These are phyloP conservation scores for Cotesia vestalis DNA, from an alignment of 1,140 invertebrate species.

Conservation along the genomic window DNA sequence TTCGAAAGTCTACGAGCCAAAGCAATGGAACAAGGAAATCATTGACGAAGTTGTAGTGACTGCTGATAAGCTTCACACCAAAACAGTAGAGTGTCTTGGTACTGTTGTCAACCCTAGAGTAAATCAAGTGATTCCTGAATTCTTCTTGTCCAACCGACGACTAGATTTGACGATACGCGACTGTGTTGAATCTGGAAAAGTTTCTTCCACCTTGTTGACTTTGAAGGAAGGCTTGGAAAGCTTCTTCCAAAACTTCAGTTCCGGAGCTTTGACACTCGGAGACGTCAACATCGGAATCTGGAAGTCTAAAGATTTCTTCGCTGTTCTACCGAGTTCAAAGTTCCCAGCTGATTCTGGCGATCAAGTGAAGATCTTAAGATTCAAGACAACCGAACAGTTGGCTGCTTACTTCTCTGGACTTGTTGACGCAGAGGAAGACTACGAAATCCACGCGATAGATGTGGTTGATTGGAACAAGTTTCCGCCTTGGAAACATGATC, in stretches of 20 bases:
- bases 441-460: conserved; percentile 52
- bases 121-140: conserved; percentile 54
- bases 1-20: conserved; percentile 54
- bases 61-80: conserved; percentile 54
- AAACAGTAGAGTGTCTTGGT: conserved; percentile 45
- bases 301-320: conserved; percentile 46
- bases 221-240: conserved; percentile 45
- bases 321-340: conserved; percentile 44
- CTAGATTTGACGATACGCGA: conserved; percentile 54
- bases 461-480: conserved; percentile 50
- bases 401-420: conserved; percentile 38
- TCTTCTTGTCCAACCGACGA: conserved; percentile 53
- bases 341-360: conserved; percentile 18
- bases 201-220: conserved; percentile 47
- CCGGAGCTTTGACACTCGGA: conserved; percentile 48
- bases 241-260: conserved; percentile 48
- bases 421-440: conserved; percentile 47
- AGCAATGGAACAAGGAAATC: conserved; percentile 47
- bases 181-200: conserved; percentile 53
- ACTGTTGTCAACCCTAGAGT: conserved; percentile 30
- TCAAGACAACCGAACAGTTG: conserved; percentile 37
- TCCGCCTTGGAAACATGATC: conserved; percentile 50
- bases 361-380: conserved; percentile 44
- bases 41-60: conserved; percentile 53
- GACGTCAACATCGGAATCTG: conserved; percentile 49